Evolutionary conservation across 2,113 vertebrate species (phyloP).

Genomic region (Gallinago jamesoni): DNA sequence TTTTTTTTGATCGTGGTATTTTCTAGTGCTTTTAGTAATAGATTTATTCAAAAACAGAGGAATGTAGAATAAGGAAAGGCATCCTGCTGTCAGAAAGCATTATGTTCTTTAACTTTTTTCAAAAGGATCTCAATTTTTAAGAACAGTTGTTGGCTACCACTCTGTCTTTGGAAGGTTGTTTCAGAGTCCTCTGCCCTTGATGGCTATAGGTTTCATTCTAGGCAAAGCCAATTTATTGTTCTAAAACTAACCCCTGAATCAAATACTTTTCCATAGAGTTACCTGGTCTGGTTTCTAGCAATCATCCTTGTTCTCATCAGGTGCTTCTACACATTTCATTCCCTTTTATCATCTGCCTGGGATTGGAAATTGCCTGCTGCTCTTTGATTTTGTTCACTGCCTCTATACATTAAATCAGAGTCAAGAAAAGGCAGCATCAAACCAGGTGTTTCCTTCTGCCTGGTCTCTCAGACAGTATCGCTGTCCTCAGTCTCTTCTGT

Average conservation of each 20-base stretch:
- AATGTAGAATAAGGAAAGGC: background rate
- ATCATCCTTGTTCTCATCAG: background rate
- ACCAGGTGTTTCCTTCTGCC: background rate
- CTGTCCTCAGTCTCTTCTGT: background rate
- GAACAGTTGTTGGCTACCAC: background rate
- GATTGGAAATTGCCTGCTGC: background rate
- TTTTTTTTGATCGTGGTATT: background rate
- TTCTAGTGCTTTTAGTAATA: background rate
- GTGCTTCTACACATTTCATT: background rate
- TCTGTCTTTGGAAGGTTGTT: background rate
- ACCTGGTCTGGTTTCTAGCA: background rate
- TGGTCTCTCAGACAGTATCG: rapidly evolving
- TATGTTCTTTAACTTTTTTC: background rate
- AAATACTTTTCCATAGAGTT: background rate
- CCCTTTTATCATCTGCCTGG: background rate
- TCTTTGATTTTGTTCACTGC: background rate
- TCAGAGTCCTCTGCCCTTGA: background rate
- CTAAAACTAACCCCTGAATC: background rate
- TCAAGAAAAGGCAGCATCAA: background rate
- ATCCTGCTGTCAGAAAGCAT: background rate
- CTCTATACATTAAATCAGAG: background rate
- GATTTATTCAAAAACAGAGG: background rate
- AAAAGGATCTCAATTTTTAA: background rate
- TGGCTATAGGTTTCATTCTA: background rate
- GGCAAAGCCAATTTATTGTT: background rate